These are phyloP conservation scores for Ormia ochracea DNA, from an alignment of 2,888 invertebrate species.

Conservation along the genomic window DNA sequence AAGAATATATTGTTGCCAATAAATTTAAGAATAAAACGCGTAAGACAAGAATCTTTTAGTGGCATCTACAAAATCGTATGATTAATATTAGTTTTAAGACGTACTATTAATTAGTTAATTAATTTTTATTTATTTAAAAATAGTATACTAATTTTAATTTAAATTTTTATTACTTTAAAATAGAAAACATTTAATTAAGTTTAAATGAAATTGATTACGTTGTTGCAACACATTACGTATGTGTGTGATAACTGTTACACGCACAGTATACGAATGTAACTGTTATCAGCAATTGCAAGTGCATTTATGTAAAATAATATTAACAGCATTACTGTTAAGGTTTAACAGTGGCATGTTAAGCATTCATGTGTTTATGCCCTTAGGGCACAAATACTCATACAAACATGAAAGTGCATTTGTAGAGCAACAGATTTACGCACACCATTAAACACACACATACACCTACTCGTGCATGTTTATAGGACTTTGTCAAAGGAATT, in stretches of 20 bases:
- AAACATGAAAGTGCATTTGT: constrained; percentile 43
- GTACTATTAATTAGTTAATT: background rate
- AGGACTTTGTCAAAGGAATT: constrained; percentile 42
- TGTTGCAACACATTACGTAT: constrained; percentile 33
- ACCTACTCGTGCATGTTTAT: background rate
- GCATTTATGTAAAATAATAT: constrained; percentile 60
- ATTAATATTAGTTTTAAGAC: background rate
- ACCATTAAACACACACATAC: constrained; percentile 13
- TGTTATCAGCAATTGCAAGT: constrained; percentile 50
- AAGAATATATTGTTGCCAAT: background rate
- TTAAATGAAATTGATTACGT: constrained; percentile 9
- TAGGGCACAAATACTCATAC: constrained; percentile 25
- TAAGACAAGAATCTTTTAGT: background rate
- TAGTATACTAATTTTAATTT: background rate
- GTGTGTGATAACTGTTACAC: constrained; percentile 52
- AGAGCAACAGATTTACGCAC: constrained; percentile 32
- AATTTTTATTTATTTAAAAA: background rate
- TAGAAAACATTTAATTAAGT: background rate
- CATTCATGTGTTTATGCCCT: background rate
- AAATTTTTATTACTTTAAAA: background rate
- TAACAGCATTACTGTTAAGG: constrained; percentile 55
- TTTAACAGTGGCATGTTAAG: constrained; percentile 43
- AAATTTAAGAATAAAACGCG: background rate
- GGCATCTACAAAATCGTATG: background rate
- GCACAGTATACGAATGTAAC: constrained; percentile 60